Conservation (phyloP, 92 coral and sea anemone species). For the Bergia sp. region DNA sequence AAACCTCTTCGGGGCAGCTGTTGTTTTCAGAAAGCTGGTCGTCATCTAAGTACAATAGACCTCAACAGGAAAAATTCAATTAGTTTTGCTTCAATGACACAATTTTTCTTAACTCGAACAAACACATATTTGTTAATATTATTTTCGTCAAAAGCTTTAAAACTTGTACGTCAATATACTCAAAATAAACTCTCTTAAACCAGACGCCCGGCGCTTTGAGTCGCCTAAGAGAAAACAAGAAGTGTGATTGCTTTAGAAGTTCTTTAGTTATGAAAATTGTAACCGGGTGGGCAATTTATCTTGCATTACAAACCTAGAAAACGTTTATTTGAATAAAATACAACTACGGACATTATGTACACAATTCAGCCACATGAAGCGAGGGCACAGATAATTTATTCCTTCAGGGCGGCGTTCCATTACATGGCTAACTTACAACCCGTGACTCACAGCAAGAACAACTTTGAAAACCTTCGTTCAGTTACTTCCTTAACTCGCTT, state of each 20-base stretch:
- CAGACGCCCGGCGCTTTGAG: slow-evolving; percentile 10
- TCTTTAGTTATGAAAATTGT: not conserved
- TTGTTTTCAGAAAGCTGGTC: slow-evolving; percentile 33
- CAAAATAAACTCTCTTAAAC: not conserved
- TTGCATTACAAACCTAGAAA: slow-evolving; percentile 30
- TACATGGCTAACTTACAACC: slow-evolving; percentile 1
- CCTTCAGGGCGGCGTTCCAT: slow-evolving; percentile 31
- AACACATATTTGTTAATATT: slow-evolving; percentile 46
- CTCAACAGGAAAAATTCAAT: slow-evolving; percentile 52
- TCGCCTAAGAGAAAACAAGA: not conserved
- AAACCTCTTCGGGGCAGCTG: slow-evolving; percentile 45
- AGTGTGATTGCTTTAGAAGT: slow-evolving; percentile 17
- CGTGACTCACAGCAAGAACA: not conserved
- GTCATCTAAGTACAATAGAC: slow-evolving; percentile 41
- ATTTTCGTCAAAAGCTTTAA: slow-evolving; percentile 17
- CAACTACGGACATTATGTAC: slow-evolving; percentile 16
- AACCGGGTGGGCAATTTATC: slow-evolving; percentile 9
- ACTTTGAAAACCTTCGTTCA: not conserved
- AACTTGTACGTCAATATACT: not conserved
- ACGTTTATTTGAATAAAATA: slow-evolving; percentile 37
- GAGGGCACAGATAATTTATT: slow-evolving; percentile 3
- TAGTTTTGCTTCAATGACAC: slow-evolving; percentile 41
- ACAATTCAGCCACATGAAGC: slow-evolving; percentile 33
- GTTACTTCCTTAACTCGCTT: not conserved
- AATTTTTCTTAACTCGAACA: slow-evolving; percentile 34